phyloP scores from a whole-genome alignment of 1,140 invertebrate genomes.

The Reticulitermes speratus region DNA sequence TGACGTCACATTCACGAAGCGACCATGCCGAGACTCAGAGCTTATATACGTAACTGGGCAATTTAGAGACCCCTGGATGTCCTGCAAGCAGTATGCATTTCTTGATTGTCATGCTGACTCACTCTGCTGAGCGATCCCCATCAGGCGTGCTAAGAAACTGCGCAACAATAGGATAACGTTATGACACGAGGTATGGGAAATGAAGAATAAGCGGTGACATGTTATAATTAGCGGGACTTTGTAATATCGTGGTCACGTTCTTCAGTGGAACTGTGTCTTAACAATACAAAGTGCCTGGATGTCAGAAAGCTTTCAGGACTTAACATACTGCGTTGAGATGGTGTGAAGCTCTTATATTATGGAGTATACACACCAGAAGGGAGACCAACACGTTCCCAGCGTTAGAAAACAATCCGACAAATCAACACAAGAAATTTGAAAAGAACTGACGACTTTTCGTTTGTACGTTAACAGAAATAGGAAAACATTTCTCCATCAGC shows the following conservation, averaged over 20 bases:
- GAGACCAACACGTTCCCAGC: not conserved
- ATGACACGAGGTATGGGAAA: constrained; percentile 5
- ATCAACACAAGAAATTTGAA: not conserved
- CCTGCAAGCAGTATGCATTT: not conserved
- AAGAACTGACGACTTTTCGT: not conserved
- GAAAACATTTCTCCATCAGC: not conserved
- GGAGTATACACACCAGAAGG: not conserved
- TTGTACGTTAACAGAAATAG: not conserved
- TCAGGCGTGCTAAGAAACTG: not conserved
- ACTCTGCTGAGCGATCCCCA: not conserved
- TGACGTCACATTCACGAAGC: too few species aligned
- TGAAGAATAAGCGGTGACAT: not conserved
- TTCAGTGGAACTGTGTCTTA: too few species aligned
- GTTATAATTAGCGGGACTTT: not conserved
- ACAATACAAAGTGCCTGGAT: not conserved
- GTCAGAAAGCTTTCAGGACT: constrained; percentile 6
- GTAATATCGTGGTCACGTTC: not conserved
- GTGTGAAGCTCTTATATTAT: not conserved
- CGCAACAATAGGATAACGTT: not conserved
- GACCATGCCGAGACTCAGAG: too few species aligned
- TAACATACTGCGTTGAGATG: not conserved
- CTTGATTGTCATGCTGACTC: not conserved
- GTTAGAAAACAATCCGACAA: not conserved
- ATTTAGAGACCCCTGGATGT: not conserved
- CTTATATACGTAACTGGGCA: not conserved